Percentiles rank a stretch among this genome's conserved stretches.
phyloP scores from a whole-genome alignment of 2,888 invertebrate genomes.

The Eupithecia centaureata region DNA sequence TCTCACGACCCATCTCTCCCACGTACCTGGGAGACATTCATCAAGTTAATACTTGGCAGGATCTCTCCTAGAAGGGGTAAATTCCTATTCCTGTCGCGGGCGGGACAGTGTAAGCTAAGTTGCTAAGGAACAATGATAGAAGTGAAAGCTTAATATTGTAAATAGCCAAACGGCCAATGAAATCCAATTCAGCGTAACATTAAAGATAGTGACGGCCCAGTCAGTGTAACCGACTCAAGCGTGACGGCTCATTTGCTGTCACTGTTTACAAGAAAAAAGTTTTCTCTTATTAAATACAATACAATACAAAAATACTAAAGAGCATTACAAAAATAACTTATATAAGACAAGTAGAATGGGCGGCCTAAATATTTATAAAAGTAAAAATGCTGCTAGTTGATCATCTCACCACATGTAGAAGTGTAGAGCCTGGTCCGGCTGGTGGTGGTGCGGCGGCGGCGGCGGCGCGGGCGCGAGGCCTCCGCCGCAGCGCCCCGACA shows the following conservation, averaged over 20 bases:
- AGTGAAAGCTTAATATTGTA: background rate
- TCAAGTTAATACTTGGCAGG: background rate
- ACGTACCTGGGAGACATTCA: constrained; percentile 86
- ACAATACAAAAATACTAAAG: too few species aligned
- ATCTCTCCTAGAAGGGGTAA: too few species aligned
- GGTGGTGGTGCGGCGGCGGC: constrained; percentile 81
- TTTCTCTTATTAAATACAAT: too few species aligned
- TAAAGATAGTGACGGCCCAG: background rate
- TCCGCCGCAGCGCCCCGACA: constrained; percentile 89
- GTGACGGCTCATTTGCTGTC: background rate
- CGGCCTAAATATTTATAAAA: too few species aligned
- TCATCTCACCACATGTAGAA: constrained; percentile 84
- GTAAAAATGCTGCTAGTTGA: constrained; percentile 44
- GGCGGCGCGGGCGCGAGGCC: constrained; percentile 86
- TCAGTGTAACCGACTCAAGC: background rate
- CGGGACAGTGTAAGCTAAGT: too few species aligned
- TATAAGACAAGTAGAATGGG: too few species aligned
- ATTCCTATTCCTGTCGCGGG: too few species aligned
- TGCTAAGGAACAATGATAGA: too few species aligned
- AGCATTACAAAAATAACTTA: too few species aligned
- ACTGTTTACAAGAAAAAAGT: background rate
- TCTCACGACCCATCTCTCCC: constrained; percentile 93
- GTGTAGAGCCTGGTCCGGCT: constrained; percentile 73
- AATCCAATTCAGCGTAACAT: background rate
- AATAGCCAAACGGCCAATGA: background rate